Evolutionary conservation across 2,797 vertebrate species (phyloP).

Genomic region (Myotis pilosus): DNA sequence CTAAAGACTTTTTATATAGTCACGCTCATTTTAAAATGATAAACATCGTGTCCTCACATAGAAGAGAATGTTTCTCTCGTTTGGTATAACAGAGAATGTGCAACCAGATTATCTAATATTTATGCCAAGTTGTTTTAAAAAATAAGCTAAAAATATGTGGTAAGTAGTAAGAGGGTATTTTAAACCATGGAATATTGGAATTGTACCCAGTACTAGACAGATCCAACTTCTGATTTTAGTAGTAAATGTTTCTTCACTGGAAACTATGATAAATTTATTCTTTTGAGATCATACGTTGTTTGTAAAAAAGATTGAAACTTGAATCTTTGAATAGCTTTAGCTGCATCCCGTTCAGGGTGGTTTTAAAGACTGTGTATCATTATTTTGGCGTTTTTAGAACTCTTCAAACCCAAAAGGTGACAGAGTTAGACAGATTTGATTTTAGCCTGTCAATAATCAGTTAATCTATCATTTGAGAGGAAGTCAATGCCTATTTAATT

Average conservation of each 20-base stretch:
- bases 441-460: conserved; percentile 23
- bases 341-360: not conserved
- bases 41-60: not conserved
- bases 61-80: not conserved
- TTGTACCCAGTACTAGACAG: not conserved
- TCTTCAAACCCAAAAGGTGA: not conserved
- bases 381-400: conserved; percentile 25
- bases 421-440: not conserved
- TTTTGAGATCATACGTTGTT: not conserved
- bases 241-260: conserved; percentile 10
- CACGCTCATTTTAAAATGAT: not conserved
- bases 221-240: not conserved
- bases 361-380: conserved; percentile 24
- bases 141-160: not conserved
- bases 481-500: conserved; percentile 8
- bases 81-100: not conserved
- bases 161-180: not conserved
- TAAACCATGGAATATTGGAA: conserved; percentile 1
- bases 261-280: not conserved
- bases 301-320: conserved; percentile 31
- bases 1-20: not conserved
- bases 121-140: conserved; percentile 12
- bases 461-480: not conserved
- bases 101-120: not conserved
- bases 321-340: conserved; percentile 2